Base-by-base conservation (phyloP, 1,140 invertebrate species). In the Anthonomus grandis region DNA sequence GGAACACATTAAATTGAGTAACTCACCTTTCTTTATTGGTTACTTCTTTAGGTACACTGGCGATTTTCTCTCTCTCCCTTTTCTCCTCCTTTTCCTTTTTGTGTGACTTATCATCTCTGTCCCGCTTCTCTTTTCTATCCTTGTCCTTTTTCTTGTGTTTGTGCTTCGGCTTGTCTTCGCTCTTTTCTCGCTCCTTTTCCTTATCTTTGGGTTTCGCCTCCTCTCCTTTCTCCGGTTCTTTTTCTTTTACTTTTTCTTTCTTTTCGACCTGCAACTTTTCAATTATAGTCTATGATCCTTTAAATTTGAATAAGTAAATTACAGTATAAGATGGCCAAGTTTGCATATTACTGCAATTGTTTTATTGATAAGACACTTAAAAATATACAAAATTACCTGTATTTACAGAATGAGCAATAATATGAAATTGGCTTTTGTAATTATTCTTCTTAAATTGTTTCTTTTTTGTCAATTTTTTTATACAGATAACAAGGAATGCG, bases 101-200 rank as follows among this genome's bases (percentile, higher is more conserved):
- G 41, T 58, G 18, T 38, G 48, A 39, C 57, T 54, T 45, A 9
- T 51, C 22, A 63, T 70, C 36, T 65, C 60, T 22, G 13, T 66
- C 58, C 41, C 59, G 64, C 39, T 59, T 69, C 23, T 71, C 68
- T 42, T 65, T 64, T 21, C 59, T 41, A 23, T 63, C 59, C 36
- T 65, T 65, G 42, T 69, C 68, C 51, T 66, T 70, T 27, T 70
- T 69, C 44, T 69, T 70, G 45, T 70, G 64, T 51, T 69, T 71
- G 38, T 70, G 66, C 52, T 66, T 67, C 23, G 57, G 55, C 54
- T 63, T 71, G 2, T 70, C 66, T 54, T 64, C 58, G 12, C 44
- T 19, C 53, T 60, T 60, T 9, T 66, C 64, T 46, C 55, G 52
- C 4, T 24, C 9, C n/a, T 46, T 49, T 25, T 66, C 62, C 41